These are phyloP conservation scores for Pampusana beccarii DNA, from an alignment of 2,113 vertebrate genomes.

Conservation along the genomic window DNA sequence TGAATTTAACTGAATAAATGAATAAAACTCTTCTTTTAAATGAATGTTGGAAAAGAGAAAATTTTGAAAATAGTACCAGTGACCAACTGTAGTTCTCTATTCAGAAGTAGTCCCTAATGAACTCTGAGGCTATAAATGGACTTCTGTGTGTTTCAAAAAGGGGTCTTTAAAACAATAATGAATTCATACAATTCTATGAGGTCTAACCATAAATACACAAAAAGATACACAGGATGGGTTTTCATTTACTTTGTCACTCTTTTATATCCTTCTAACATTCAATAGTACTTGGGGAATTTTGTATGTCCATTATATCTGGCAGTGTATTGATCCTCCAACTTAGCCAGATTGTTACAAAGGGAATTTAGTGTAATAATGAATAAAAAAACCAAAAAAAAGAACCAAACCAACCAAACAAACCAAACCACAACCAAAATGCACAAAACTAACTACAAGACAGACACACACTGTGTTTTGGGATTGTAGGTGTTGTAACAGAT, in stretches of 20 bases:
- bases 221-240: not conserved
- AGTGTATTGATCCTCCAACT: not conserved
- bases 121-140: not conserved
- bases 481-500: not conserved
- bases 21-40: constrained; percentile 56
- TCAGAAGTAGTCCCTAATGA: not conserved
- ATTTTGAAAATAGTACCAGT: constrained; percentile 9
- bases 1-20: constrained; percentile 48
- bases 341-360: not conserved
- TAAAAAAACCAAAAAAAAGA: not conserved
- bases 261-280: not conserved
- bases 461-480: not conserved
- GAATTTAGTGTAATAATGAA: not conserved
- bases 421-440: not conserved
- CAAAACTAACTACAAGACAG: not conserved
- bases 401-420: too few species aligned
- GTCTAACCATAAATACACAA: not conserved
- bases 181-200: not conserved
- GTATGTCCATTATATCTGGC: not conserved
- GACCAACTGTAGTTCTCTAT: not conserved
- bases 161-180: not conserved
- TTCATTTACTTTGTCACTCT: not conserved
- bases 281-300: not conserved
- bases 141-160: not conserved
- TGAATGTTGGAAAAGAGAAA: constrained; percentile 11